phyloP scores from a whole-genome alignment of 2,888 invertebrate species.

The Megalurothrips usitatus region DNA sequence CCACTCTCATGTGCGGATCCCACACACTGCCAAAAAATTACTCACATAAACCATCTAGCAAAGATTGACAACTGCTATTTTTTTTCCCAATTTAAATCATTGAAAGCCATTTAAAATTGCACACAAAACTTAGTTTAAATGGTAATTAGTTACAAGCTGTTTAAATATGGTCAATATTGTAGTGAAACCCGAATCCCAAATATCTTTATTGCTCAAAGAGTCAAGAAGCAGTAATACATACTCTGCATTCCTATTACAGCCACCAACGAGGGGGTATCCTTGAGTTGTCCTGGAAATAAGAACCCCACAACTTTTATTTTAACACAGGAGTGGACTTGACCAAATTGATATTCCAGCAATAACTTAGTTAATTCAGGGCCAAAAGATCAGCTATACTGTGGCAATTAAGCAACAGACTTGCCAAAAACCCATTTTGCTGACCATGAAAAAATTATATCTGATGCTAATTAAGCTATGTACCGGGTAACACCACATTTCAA shows the following conservation, averaged over 20 bases:
- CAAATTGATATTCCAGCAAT: too few species aligned
- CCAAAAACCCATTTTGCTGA: too few species aligned
- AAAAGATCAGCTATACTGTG: too few species aligned
- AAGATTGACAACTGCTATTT: background rate
- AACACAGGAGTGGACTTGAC: too few species aligned
- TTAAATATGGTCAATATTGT: background rate
- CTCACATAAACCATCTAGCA: background rate
- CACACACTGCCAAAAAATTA: background rate
- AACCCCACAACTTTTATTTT: background rate
- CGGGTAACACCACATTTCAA: slow-evolving; percentile 3
- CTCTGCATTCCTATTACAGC: background rate
- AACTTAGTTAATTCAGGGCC: too few species aligned
- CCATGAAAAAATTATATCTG: background rate
- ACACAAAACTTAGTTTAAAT: background rate
- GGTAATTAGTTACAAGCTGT: background rate
- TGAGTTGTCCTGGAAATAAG: background rate
- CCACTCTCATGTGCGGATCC: slow-evolving; percentile 9
- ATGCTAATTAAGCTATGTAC: background rate
- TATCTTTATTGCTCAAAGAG: background rate
- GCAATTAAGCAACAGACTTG: too few species aligned
- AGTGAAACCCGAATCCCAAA: background rate
- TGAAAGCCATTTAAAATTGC: background rate
- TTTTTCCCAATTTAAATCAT: background rate
- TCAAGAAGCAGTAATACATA: background rate
- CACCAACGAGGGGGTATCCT: background rate